phyloP scores from a whole-genome alignment of 2,888 invertebrate genomes.

The Empis stercorea region DNA sequence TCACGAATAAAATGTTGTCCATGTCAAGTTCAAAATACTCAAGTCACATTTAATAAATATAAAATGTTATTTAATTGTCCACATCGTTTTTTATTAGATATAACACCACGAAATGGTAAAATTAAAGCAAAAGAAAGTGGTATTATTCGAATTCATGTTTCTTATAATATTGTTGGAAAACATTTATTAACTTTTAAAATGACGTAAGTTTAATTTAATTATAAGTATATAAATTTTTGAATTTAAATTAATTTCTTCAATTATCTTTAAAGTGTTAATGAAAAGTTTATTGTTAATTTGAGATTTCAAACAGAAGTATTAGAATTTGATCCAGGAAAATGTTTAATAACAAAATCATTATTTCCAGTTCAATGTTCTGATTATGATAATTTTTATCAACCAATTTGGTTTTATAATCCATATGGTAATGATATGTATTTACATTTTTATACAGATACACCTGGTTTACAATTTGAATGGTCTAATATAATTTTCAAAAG shows the following conservation, averaged over 20 bases:
- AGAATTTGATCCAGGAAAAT: slow-evolving; percentile 9
- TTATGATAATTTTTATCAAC: slow-evolving; percentile 2
- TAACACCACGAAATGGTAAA: slow-evolving; percentile 2
- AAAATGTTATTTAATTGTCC: slow-evolving; percentile 5
- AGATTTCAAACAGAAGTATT: slow-evolving; percentile 6
- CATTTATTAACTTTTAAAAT: slow-evolving; percentile 6
- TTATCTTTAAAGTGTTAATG: not conserved
- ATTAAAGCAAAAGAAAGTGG: not conserved
- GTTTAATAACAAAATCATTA: slow-evolving; percentile 7
- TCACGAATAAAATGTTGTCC: slow-evolving; percentile 8
- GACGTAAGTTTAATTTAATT: not conserved
- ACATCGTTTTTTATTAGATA: slow-evolving; percentile 7
- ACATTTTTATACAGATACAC: not conserved
- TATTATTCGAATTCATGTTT: slow-evolving; percentile 2
- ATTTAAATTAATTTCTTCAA: too few relatives aligned
- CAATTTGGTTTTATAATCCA: slow-evolving; percentile 12
- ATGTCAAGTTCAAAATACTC: slow-evolving; percentile 3
- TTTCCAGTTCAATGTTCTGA: slow-evolving; percentile 4
- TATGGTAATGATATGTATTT: slow-evolving; percentile 6
- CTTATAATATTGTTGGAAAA: slow-evolving; percentile 7
- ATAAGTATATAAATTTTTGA: too few relatives aligned
- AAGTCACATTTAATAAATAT: slow-evolving; percentile 7
- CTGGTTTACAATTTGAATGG: not conserved
- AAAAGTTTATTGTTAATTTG: not conserved
- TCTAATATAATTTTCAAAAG: not conserved